Conservation (phyloP, 2,797 vertebrate species). For the Microctenopoma steveboyesi region DNA sequence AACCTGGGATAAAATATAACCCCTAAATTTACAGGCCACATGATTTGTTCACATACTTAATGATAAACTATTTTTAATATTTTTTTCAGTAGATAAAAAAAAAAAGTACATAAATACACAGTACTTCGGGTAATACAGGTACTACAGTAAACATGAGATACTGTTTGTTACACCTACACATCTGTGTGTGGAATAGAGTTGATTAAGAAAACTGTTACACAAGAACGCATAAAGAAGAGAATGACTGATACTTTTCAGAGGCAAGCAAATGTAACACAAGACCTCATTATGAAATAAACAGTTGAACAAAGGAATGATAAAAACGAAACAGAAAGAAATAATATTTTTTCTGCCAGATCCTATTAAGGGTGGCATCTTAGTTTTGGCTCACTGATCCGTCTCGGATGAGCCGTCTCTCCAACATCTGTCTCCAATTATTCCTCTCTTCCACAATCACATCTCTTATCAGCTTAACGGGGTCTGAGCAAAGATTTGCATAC, state of each 20-base stretch:
- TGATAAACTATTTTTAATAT: too few species aligned
- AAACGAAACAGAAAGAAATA: slow-evolving; percentile 47
- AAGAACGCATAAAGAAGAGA: slow-evolving; percentile 5
- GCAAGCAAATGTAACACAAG: slow-evolving; percentile 54
- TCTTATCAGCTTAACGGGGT: slow-evolving; percentile 80
- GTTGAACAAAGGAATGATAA: slow-evolving; percentile 62
- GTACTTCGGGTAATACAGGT: not conserved
- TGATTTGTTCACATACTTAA: too few species aligned
- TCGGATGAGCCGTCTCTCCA: slow-evolving; percentile 79
- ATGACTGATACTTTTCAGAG: slow-evolving; percentile 42
- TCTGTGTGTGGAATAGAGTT: slow-evolving; percentile 8
- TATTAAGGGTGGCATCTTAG: slow-evolving; percentile 82
- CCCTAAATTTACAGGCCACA: too few species aligned
- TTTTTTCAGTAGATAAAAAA: too few species aligned
- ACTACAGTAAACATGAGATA: slow-evolving; percentile 1
- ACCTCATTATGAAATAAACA: slow-evolving; percentile 65
- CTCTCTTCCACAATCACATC: slow-evolving; percentile 76
- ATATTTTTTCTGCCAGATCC: slow-evolving; percentile 75
- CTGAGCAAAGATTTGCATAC: slow-evolving; percentile 82
- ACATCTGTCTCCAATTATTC: slow-evolving; percentile 87
- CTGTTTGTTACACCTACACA: slow-evolving; percentile 1
- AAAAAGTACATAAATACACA: too few species aligned
- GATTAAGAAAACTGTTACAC: slow-evolving; percentile 26
- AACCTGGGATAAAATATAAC: too few species aligned
- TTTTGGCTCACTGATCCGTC: slow-evolving; percentile 84